Base-by-base conservation (phyloP, 1,140 invertebrate species). In the Yoshiicerus persimilis region DNA sequence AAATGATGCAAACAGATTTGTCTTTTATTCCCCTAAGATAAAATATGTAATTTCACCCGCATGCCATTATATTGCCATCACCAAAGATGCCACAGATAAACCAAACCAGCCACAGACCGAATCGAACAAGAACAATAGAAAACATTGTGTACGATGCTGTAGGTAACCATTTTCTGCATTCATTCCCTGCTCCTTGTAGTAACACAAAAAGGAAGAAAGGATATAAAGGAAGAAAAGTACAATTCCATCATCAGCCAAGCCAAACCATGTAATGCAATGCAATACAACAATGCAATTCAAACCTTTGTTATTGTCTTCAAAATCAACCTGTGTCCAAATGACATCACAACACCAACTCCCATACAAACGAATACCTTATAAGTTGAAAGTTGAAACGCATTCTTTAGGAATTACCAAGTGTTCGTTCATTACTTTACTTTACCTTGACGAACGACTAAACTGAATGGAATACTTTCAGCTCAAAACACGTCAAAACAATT, bases 81-180 rank as follows among this genome's bases (percentile, higher is more conserved):
- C 38, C 86, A 39, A n/a, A 8, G 5, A 23, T 70, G 56, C 84
- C 41, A 32, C 41, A 20, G 47, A 16, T 56, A 86, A 70, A 6
- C 34, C 62, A 39, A 38, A 87, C 47, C 25, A 84, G 47, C 87
- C 87, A 84, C 87, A 87, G 38, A 87, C 87, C 87, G 56, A 87
- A 87, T 62, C 87, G 80, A 87, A 87, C 36, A 87, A 84, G 38
- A 87, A 87, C 77, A 87, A 84, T 84, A 27, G 75, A 30, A 32
- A 32, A 83, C 27, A 75, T 39, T 87, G 86, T 75, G 34, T 39
- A 47, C 86, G 86, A 87, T 87, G 86, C 86, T 87, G 86, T 87
- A 87, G 86, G 86, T 87, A 87, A 41, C 32, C 62, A 87, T 75
- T 38, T 56, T 80, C 34, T 80, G n/a, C 75, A 80, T 80, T 80